phyloP scores from a whole-genome alignment of 2,113 vertebrate genomes.

The mouse (Mus musculus) region GRCm39 chr5:143883001-143883500 shows the following conservation, averaged over 20 bases:
- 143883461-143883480: neutral
- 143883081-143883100: neutral
- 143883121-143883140: neutral
- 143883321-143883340: neutral
- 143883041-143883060: neutral
- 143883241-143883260: neutral
- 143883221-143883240: neutral
- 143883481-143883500: neutral
- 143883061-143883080: neutral
- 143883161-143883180: neutral
- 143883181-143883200: neutral
- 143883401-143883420: neutral
- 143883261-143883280: neutral
- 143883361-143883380: neutral
- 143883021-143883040: neutral
- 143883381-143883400: too few relatives aligned
- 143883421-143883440: too few relatives aligned
- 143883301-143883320: neutral
- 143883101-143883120: neutral
- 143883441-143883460: neutral
- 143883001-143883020: neutral
- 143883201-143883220: neutral
- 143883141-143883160: neutral
- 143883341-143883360: neutral
- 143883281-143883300: neutral